phyloP scores from a whole-genome alignment of 2,888 invertebrate species.

The Argyra leucocephala region DNA sequence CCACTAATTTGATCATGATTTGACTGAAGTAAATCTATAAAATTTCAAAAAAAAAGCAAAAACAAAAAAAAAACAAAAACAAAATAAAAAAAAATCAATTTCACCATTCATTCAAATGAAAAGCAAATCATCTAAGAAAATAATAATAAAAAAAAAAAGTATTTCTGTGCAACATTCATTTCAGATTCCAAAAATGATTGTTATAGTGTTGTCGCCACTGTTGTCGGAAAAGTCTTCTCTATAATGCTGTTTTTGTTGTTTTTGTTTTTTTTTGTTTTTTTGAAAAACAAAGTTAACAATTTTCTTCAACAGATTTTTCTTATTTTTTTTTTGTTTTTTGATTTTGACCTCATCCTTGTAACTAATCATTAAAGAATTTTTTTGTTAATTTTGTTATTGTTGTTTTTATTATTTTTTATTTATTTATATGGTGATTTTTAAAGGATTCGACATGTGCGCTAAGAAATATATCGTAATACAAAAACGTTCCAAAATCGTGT shows the following conservation, averaged over 20 bases:
- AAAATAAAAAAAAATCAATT: neutral
- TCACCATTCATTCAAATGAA: neutral
- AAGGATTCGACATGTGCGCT: neutral
- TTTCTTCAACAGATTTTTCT: too few relatives aligned
- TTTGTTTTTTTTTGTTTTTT: neutral
- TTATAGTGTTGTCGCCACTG: slow-evolving; percentile 1
- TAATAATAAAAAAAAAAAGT: neutral
- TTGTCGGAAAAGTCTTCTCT: neutral
- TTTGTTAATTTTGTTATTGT: too few relatives aligned
- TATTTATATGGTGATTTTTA: too few relatives aligned
- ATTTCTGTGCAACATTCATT: neutral
- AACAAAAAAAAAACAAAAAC: neutral
- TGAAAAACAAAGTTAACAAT: neutral
- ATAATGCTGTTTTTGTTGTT: neutral
- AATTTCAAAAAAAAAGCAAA: neutral
- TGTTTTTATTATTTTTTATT: too few relatives aligned
- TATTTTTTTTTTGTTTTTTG: neutral
- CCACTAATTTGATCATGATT: neutral
- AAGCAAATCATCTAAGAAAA: neutral
- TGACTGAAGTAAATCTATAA: neutral
- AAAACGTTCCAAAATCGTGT: neutral
- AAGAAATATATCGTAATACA: neutral
- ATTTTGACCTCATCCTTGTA: neutral
- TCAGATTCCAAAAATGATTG: neutral
- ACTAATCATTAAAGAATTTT: neutral